Conservation (phyloP, 2,888 invertebrate species). For the Ophraella communa region DNA sequence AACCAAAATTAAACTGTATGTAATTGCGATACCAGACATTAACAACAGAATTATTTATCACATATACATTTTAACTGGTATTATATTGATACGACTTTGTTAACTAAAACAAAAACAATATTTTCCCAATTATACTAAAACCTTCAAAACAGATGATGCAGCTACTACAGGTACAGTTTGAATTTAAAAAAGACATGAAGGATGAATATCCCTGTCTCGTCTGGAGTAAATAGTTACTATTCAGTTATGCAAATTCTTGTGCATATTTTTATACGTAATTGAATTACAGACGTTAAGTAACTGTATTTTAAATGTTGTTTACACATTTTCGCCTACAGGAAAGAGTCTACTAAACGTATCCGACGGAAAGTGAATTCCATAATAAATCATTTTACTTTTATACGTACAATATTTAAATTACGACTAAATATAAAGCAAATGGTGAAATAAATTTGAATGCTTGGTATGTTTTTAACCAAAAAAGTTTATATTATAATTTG, state of each 20-base stretch:
- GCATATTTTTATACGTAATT: conserved; percentile 25
- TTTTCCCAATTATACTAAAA: too few species aligned
- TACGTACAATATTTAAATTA: neutral
- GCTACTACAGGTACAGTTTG: neutral
- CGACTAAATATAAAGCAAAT: too few species aligned
- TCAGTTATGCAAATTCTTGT: conserved; percentile 26
- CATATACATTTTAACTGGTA: too few species aligned
- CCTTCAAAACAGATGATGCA: neutral
- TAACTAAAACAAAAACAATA: too few species aligned
- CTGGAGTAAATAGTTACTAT: conserved; percentile 16
- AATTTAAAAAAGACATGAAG: neutral
- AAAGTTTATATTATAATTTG: too few species aligned
- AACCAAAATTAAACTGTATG: too few species aligned
- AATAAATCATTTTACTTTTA: neutral
- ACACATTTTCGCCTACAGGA: conserved; percentile 18
- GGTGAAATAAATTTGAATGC: too few species aligned
- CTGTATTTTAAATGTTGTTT: conserved; percentile 22
- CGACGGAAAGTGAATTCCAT: conserved; percentile 14
- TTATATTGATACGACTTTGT: too few species aligned
- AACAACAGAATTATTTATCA: too few species aligned
- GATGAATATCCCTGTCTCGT: conserved; percentile 15
- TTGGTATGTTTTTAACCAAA: too few species aligned
- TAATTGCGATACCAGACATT: too few species aligned
- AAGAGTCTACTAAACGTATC: conserved; percentile 4
- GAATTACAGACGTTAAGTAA: conserved; percentile 27